Evolutionary conservation across 1,140 invertebrate genomes (phyloP).

Genomic region (Lycorma delicatula): DNA sequence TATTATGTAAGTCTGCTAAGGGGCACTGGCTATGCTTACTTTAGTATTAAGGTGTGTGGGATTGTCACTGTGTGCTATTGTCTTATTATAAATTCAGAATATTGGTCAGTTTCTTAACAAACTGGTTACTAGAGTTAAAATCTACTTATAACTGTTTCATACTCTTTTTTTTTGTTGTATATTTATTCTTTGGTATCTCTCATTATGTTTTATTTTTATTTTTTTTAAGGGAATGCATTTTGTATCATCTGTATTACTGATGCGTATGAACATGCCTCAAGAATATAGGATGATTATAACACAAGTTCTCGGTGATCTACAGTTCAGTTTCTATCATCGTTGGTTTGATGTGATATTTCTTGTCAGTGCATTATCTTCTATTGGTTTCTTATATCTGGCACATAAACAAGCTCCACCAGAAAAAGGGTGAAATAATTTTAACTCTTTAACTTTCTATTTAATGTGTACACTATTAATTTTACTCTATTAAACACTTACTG

Average conservation of each 20-base stretch:
- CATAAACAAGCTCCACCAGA: conserved; percentile 69
- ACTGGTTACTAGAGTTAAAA: not conserved
- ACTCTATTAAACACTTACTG: no score
- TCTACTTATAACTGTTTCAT: not conserved
- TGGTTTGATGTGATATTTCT: conserved; percentile 99
- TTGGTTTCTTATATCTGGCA: conserved; percentile 90
- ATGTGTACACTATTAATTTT: no score
- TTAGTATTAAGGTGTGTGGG: no score
- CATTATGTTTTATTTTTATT: conserved; percentile 25
- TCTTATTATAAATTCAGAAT: not conserved
- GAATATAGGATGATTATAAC: conserved; percentile 97
- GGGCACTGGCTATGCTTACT: no score
- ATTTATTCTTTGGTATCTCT: conserved; percentile 9
- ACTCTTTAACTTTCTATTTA: no score
- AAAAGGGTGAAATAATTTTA: conserved; percentile 23
- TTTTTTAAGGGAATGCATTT: conserved; percentile 98
- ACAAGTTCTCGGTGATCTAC: conserved; percentile 92
- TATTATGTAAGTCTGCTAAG: no score
- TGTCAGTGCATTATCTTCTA: conserved; percentile 90
- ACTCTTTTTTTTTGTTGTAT: conserved; percentile 12
- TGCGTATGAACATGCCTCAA: conserved; percentile 99
- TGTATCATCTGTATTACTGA: conserved; percentile 92
- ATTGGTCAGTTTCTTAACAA: not conserved
- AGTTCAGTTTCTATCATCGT: conserved; percentile 99
- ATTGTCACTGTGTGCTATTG: no score